phyloP scores from a whole-genome alignment of 2,888 invertebrate species.

The Megamerina dolium region DNA sequence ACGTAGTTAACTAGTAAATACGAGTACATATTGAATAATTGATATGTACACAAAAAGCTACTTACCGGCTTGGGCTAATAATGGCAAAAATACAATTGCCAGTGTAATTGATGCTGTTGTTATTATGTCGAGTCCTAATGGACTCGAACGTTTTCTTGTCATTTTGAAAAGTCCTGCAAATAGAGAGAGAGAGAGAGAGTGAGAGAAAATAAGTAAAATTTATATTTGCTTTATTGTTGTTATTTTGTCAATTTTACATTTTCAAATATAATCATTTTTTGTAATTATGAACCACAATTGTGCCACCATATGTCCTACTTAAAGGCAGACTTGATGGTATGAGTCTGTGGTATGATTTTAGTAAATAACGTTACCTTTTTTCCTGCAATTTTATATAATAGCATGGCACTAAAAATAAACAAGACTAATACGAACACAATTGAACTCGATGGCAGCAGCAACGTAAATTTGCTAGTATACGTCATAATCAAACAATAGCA shows the following conservation, averaged over 20 bases:
- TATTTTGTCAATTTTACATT: background rate
- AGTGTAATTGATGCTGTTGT: slow-evolving; percentile 36
- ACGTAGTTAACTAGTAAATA: background rate
- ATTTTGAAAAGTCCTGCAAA: slow-evolving; percentile 41
- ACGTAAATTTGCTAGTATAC: too few species aligned
- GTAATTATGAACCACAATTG: too few species aligned
- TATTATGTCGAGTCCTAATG: slow-evolving; percentile 47
- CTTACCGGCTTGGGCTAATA: slow-evolving; percentile 46
- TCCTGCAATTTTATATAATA: too few species aligned
- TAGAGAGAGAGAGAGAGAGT: slow-evolving; percentile 7
- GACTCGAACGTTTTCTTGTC: slow-evolving; percentile 49
- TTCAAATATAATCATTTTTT: background rate
- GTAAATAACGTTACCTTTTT: too few species aligned
- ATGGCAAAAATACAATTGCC: slow-evolving; percentile 31
- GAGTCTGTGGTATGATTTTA: too few species aligned
- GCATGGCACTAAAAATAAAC: too few species aligned
- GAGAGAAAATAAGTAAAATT: background rate
- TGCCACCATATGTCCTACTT: too few species aligned
- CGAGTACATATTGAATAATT: slow-evolving; percentile 2
- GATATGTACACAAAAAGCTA: slow-evolving; percentile 25
- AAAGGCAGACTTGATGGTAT: too few species aligned
- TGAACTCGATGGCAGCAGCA: too few species aligned
- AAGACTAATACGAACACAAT: too few species aligned
- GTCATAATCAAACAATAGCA: too few species aligned
- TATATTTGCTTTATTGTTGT: too few species aligned